Conservation (phyloP, 2,797 vertebrate genomes). For the Bovichtus diacanthus region DNA sequence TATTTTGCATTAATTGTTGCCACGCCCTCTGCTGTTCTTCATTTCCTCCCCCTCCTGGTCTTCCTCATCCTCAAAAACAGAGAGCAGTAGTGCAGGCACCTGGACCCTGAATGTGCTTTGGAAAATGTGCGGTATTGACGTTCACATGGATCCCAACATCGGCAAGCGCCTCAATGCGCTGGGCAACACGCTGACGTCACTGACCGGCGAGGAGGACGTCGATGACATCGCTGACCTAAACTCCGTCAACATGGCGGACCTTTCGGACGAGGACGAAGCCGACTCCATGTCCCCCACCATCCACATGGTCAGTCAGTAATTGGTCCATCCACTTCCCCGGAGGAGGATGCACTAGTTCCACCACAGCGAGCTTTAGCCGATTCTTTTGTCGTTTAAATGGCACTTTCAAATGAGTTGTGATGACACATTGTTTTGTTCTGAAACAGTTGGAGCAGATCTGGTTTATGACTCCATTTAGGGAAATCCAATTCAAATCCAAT, state of each 20-base stretch:
- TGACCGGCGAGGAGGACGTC: conserved; percentile 96
- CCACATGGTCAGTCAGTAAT: conserved; percentile 87
- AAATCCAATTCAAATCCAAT: background rate
- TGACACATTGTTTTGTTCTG: background rate
- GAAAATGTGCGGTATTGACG: conserved; percentile 99
- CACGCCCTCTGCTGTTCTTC: background rate
- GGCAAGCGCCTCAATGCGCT: conserved; percentile 96
- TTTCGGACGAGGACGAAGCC: conserved; percentile 96
- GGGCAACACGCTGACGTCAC: conserved; percentile 95
- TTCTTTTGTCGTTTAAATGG: background rate
- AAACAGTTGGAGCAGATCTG: background rate
- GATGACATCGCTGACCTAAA: conserved; percentile 96
- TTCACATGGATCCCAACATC: conserved; percentile 99
- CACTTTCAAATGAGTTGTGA: background rate
- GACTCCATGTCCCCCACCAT: conserved; percentile 94
- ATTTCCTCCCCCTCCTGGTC: background rate
- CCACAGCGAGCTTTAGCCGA: background rate
- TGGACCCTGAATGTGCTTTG: conserved; percentile 98
- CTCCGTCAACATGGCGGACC: conserved; percentile 92
- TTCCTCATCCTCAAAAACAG: conserved; percentile 70
- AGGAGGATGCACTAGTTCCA: background rate
- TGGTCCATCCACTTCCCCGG: background rate
- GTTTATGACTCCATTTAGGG: background rate
- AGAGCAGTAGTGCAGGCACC: conserved; percentile 98
- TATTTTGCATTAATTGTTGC: conserved; percentile 32